A percentile compares a stretch with the other conserved stretches of the same genome.
Evolutionary conservation across 2,888 invertebrate genomes (phyloP).

Genomic region (Noctua janthe): DNA sequence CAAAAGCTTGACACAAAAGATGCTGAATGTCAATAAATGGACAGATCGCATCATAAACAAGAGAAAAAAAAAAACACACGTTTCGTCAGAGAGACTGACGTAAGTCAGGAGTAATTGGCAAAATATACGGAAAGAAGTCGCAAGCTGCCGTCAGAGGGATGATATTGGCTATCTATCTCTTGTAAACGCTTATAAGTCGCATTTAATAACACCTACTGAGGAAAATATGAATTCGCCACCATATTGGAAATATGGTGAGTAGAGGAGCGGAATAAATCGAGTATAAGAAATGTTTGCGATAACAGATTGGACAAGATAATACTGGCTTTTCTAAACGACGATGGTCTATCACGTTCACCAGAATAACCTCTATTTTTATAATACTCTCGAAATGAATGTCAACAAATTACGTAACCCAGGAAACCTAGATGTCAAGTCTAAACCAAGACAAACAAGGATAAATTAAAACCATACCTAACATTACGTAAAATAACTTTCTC

Average conservation of each 20-base stretch:
- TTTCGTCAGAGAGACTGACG: constrained; percentile 7
- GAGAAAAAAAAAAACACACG: not conserved
- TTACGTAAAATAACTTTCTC: not conserved
- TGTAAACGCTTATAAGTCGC: not conserved
- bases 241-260: not conserved
- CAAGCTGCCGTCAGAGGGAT: constrained; percentile 13
- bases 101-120: constrained; percentile 12
- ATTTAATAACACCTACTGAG: constrained; percentile 15
- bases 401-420: constrained; percentile 1
- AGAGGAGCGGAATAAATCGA: not conserved
- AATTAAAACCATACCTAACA: not conserved
- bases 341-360: not conserved
- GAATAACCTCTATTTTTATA: not conserved
- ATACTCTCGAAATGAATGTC: not conserved
- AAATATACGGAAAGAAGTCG: constrained; percentile 2
- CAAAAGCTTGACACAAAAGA: no score
- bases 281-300: not conserved
- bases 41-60: no score
- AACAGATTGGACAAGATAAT: not conserved
- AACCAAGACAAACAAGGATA: constrained; percentile 1
- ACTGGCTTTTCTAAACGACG: not conserved
- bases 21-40: no score
- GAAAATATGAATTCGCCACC: not conserved
- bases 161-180: constrained; percentile 7
- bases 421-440: constrained; percentile 17